Base-by-base conservation (phyloP, 2,888 invertebrate species). In the Dioctria linearis region DNA sequence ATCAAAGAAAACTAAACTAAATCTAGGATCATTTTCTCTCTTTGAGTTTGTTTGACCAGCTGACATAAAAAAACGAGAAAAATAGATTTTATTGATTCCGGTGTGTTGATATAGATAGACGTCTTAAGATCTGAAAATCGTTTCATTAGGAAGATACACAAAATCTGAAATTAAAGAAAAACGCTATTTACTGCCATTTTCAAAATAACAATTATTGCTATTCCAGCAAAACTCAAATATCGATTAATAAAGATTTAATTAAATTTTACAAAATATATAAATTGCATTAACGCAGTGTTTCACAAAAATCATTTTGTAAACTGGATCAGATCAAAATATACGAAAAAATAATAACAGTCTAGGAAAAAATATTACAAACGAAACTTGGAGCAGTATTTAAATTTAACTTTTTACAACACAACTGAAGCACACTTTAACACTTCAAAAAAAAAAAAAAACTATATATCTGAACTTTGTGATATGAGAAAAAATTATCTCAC, bases 241-340 rank as follows among this genome's bases (percentile, higher is more conserved):
- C 39, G 59, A 9, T 73, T 73, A 57, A 37, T 39, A 73, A 57
- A 59, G 25, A 57, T 37, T 73, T 73, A 57, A 73, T 73, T 73
- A 73, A 57, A 13, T 73, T 73, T 73, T 57, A 73, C 73, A 73
- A 73, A 73, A 73, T 73, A 73, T 73, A 73, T 59, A 73, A 73
- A 73, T 73, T 59, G 73, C 39, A 73, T 59, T 73, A 42, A 73
- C 42, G 37, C 25, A 42, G n/a, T 59, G n/a, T 73, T 73, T 40
- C 57, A 73, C 59, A 73, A 59, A 73, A 73, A 8, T 54, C n/a
- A 25, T 25, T 25, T 25, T 25, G 25, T 25, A 25, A 25, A 25
- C 25, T 25, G 25, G 25, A 25, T 25, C 25, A 25, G 25, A 25
- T 25, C 25, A 25, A 25, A 25, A 25, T 25, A 25, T 25, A 25